Evolutionary conservation across 2,113 vertebrate genomes (phyloP).

Genomic region (Lipotes vexillifer): DNA sequence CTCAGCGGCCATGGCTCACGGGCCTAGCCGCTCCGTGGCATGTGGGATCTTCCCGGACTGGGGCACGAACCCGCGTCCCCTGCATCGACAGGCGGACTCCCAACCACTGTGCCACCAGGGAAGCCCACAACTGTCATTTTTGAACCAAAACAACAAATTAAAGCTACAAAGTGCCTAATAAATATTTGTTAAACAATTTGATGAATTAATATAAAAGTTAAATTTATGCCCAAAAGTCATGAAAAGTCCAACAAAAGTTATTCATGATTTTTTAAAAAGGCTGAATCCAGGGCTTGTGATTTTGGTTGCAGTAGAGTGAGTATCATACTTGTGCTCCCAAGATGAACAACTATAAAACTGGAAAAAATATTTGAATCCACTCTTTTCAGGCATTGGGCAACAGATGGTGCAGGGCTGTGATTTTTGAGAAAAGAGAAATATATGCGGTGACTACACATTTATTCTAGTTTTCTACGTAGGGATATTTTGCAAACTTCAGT

Average conservation of each 20-base stretch:
- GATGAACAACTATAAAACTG: neutral
- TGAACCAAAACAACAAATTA: neutral
- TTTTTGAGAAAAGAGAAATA: neutral
- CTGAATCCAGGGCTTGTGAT: neutral
- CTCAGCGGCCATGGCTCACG: too few relatives aligned
- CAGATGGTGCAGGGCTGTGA: neutral
- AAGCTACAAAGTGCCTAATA: neutral
- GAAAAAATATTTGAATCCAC: neutral
- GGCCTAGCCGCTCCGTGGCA: too few relatives aligned
- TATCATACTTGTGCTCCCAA: neutral
- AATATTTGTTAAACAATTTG: neutral
- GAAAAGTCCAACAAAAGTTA: neutral
- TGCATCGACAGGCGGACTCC: too few relatives aligned
- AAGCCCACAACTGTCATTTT: neutral
- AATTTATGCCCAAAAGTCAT: neutral
- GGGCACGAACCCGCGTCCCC: too few relatives aligned
- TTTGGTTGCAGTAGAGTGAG: neutral
- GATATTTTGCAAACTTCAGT: neutral
- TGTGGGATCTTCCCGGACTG: too few relatives aligned
- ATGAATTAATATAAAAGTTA: constrained; percentile 1
- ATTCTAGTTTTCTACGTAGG: neutral
- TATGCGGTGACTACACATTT: neutral
- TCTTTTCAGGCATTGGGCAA: neutral
- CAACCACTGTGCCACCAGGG: too few relatives aligned
- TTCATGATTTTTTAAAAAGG: neutral